Base-by-base conservation (phyloP, 2,113 vertebrate species). In the Phaethon lepturus region DNA sequence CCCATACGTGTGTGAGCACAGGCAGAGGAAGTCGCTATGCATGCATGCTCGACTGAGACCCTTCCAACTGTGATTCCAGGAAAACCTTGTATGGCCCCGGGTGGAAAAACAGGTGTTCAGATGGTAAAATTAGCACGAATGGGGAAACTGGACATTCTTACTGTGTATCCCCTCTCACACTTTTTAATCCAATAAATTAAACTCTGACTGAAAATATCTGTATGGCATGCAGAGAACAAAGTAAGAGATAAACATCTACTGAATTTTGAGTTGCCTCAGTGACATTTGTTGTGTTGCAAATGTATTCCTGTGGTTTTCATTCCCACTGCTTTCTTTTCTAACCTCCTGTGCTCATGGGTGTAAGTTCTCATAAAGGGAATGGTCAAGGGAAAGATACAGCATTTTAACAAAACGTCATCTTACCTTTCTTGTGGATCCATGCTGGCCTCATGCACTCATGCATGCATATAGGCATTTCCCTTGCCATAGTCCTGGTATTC, bases 51-150 rank as follows among this genome's bases (percentile, higher is more conserved):
- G 3, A 56, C 62, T 80, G 93, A 95, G 87, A 96, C 91, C 87
- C 93, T 95, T 90, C 95, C 89, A 90, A 28, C 95, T 97, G 94
- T 93, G 93, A 94, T 93, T 96, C 91, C 97, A 97, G 97, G 91
- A 95, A 90, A 95, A 58, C 26, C 67, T 16, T 50, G 38, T 59
- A 35, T 6, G 67, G 71, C 33, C 49, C 38, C 0, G 0, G 1
- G 0, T 53, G 62, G 62, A 62, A 73, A 86, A 87, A 40, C n/a
- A 67, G 28, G 59, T 44, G 58, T 76, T 62, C 9, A 3, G 45
- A 7, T 28, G 9, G 60, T 47, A 44, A 59, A 83, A 52, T 11
- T 13, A 31, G 24, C 2, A 2, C 0, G 0, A 47, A 59, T 2
- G 38, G 45, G 50, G 40, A 60, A 82, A 64, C 12, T 4, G 17